Base-by-base conservation (phyloP, 2,888 invertebrate genomes). In the Tiphia femorata region DNA sequence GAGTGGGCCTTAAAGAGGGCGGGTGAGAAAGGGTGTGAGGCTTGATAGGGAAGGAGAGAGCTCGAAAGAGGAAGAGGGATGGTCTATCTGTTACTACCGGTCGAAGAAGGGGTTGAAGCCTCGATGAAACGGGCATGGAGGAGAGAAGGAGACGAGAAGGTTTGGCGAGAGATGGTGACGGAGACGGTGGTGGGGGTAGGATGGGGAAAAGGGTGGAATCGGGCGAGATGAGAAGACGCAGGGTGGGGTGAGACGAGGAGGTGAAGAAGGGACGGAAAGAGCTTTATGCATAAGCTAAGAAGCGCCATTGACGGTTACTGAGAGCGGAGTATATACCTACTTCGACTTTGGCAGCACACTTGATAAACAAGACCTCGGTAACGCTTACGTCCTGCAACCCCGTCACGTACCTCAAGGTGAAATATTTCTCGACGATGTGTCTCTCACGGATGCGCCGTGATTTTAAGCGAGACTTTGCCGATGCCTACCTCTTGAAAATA, bases 251-350 rank as follows among this genome's bases (percentile, higher is more conserved):
- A 38, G 62, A 55, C 53, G 53, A 53, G 52, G 55, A 53, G 46
- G 55, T 55, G 62, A 64, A 64, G 62, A 54, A 49, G n/a, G 54
- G 58, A 54, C 72, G 70, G n/a, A 78, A 76, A 76, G 75, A 78
- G 78, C 77, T 80, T 79, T 79, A 79, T 78, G 76, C 77, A 75
- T 76, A 77, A 79, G 77, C 79, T 78, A 80, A 80, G 79, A 78
- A 79, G 78, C 79, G 71, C 76, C 72, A 79, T 80, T 78, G 80
- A 80, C 74, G 72, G 69, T 49, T 67, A 60, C 67, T 51, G 59
- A 53, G 53, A 38, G 50, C 44, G 54, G 46, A 50, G 38, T 60
- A 46, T n/a, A n/a, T n/a, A n/a, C n/a, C n/a, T 54, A 67, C 66
- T 58, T 64, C 35, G 55, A 59, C 53, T 69, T 35, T 41, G 54